phyloP scores from a whole-genome alignment of 2,888 invertebrate genomes.

The Xestia rhomboidea region DNA sequence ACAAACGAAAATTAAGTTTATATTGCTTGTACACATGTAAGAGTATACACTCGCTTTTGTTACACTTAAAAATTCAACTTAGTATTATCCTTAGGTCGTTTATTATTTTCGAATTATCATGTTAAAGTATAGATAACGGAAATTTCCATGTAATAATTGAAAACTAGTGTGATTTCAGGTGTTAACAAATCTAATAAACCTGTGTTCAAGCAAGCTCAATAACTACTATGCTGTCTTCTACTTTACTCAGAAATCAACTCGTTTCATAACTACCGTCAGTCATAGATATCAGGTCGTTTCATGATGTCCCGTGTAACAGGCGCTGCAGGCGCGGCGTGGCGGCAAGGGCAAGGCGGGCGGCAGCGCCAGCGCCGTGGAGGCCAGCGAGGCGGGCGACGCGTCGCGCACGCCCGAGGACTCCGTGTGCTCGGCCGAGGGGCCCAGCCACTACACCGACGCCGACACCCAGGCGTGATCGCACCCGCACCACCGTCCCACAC shows the following conservation, averaged over 20 bases:
- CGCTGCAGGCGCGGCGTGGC: constrained; percentile 93
- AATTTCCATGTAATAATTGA: constrained; percentile 3
- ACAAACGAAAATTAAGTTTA: constrained; percentile 17
- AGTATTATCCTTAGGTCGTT: background rate
- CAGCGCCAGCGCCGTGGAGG: constrained; percentile 90
- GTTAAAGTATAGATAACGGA: background rate
- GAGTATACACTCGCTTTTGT: constrained; percentile 18
- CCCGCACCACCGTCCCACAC: constrained; percentile 32
- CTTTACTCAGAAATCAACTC: constrained; percentile 58
- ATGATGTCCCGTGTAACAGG: constrained; percentile 85
- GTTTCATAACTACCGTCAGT: constrained; percentile 46
- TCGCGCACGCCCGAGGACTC: constrained; percentile 97
- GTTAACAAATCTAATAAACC: constrained; percentile 3
- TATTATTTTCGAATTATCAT: constrained; percentile 10
- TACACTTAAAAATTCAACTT: background rate
- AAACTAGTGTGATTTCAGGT: background rate
- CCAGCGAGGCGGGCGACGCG: constrained; percentile 93
- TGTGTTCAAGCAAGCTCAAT: constrained; percentile 14
- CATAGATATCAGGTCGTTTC: background rate
- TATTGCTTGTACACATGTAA: constrained; percentile 23
- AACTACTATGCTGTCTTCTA: constrained; percentile 5
- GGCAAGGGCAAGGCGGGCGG: constrained; percentile 89
- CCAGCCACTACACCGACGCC: constrained; percentile 92
- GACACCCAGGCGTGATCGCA: constrained; percentile 86
- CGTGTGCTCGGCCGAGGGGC: constrained; percentile 96